A percentile compares a stretch with the other conserved stretches of the same genome.
These are phyloP conservation scores for Discoglossus pictus DNA, from an alignment of 2,797 vertebrate species.

Conservation along the genomic window DNA sequence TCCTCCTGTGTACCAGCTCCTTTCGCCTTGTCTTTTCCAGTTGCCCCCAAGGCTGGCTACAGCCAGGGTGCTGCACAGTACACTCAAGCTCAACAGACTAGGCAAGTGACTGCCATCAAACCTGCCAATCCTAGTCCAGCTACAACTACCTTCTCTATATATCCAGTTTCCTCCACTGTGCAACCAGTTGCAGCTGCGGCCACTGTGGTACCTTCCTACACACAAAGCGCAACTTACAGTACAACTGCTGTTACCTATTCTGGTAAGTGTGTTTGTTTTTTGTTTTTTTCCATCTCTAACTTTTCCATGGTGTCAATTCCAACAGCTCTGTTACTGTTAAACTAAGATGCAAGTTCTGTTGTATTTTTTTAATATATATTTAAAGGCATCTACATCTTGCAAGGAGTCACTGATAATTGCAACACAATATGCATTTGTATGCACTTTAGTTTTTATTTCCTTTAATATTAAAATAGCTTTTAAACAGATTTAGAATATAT, in stretches of 20 bases:
- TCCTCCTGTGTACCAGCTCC: slow-evolving; percentile 51
- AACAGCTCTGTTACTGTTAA: no score
- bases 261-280: slow-evolving; percentile 71
- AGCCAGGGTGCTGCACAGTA: slow-evolving; percentile 94
- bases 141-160: slow-evolving; percentile 95
- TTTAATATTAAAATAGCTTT: no score
- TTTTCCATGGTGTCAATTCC: no score
- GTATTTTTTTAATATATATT: no score
- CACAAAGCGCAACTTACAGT: slow-evolving; percentile 95
- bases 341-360: no score
- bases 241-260: slow-evolving; percentile 97
- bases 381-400: no score
- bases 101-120: slow-evolving; percentile 97
- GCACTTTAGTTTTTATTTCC: no score
- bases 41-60: slow-evolving; percentile 92
- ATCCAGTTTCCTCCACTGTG: slow-evolving; percentile 93
- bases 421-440: no score
- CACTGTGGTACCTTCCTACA: slow-evolving; percentile 93
- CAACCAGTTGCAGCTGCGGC: slow-evolving; percentile 88
- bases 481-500: no score
- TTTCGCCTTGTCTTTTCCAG: slow-evolving; percentile 52
- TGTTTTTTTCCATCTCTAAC: neutral
- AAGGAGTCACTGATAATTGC: no score
- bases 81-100: slow-evolving; percentile 92
- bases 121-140: slow-evolving; percentile 92